Percentiles rank a stretch among this genome's conserved stretches.
Conservation (phyloP, 2,888 invertebrate genomes). For the Lottia scabra region DNA sequence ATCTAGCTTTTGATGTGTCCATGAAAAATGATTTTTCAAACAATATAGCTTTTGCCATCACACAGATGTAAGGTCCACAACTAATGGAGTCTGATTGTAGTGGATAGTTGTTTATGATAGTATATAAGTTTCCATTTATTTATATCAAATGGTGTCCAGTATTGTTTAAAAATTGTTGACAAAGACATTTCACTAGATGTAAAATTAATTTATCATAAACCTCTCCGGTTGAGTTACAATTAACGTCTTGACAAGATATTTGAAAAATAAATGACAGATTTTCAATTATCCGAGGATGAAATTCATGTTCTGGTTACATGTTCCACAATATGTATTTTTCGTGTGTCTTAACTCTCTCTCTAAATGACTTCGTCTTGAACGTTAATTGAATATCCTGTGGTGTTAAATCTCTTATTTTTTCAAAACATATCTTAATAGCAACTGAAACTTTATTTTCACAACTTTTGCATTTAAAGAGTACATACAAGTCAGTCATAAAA, state of each 20-base stretch:
- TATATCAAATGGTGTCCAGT: neutral
- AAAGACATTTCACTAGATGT: neutral
- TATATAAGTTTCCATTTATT: neutral
- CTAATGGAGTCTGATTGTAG: neutral
- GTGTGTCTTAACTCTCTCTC: too few relatives aligned
- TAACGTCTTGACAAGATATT: neutral
- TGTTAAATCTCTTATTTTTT: too few relatives aligned
- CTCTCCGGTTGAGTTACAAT: neutral
- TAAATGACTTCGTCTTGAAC: too few relatives aligned
- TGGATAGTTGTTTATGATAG: neutral
- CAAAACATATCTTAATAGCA: too few relatives aligned
- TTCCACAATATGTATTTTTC: neutral
- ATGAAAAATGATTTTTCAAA: neutral
- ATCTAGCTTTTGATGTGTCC: neutral
- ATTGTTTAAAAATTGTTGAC: neutral
- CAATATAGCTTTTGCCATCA: neutral
- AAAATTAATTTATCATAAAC: neutral
- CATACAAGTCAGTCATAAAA: neutral
- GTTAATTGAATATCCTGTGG: too few relatives aligned
- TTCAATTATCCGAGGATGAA: neutral
- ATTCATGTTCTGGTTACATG: neutral
- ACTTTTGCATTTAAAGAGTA: neutral
- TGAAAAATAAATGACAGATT: neutral
- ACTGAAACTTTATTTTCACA: neutral
- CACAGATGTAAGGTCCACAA: neutral